Percentiles rank a stretch among this genome's conserved stretches.
Evolutionary conservation across 2,113 vertebrate species (phyloP).

Genomic region (Australoheros scitulus): DNA sequence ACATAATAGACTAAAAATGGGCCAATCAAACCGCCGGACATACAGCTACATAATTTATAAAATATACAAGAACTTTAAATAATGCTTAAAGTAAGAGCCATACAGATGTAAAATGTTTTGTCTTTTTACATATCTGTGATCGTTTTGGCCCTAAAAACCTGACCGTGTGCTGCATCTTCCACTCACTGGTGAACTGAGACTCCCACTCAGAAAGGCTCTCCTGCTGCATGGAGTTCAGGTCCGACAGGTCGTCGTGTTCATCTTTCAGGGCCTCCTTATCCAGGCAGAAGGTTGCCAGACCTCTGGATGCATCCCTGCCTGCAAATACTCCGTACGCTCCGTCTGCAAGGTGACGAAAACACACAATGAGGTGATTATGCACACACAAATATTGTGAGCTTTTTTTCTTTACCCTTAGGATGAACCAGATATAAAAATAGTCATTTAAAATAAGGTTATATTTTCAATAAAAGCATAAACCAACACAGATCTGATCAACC

Average conservation of each 20-base stretch:
- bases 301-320: slow-evolving; percentile 94
- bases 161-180: background rate
- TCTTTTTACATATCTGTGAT: background rate
- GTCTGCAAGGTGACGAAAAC: slow-evolving; percentile 77
- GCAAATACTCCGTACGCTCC: slow-evolving; percentile 97
- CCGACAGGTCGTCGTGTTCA: slow-evolving; percentile 92
- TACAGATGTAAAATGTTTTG: no score
- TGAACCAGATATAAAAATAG: background rate
- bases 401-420: background rate
- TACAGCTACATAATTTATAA: background rate
- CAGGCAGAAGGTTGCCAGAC: slow-evolving; percentile 95
- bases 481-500: background rate
- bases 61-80: background rate
- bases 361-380: background rate
- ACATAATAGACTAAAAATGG: background rate
- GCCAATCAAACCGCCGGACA: background rate
- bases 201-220: slow-evolving; percentile 96
- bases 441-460: background rate
- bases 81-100: no score
- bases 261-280: slow-evolving; percentile 94
- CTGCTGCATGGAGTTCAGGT: slow-evolving; percentile 89
- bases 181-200: slow-evolving; percentile 94
- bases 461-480: background rate
- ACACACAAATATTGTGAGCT: background rate
- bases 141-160: background rate